These are phyloP conservation scores for Drosophila pullipes DNA, from an alignment of 2,888 invertebrate genomes.

Conservation along the genomic window DNA sequence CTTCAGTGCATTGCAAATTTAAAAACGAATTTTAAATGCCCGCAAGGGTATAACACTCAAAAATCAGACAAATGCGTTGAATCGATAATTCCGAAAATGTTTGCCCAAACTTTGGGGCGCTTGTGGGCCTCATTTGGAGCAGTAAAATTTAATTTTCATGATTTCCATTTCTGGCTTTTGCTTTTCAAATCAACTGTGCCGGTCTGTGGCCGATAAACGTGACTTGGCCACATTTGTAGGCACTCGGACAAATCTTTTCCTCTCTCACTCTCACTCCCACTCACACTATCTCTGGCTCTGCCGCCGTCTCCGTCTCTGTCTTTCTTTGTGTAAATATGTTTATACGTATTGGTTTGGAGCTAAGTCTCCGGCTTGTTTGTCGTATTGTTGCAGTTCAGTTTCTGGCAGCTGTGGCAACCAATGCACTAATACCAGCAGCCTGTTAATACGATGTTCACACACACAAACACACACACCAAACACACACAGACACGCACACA, in stretches of 20 bases:
- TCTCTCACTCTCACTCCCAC: not conserved
- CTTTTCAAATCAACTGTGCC: constrained; percentile 20
- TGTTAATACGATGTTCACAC: constrained; percentile 1
- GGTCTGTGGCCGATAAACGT: constrained; percentile 71
- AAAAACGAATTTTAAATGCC: not conserved
- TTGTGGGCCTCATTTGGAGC: not conserved
- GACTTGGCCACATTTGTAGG: constrained; percentile 68
- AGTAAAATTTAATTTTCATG: constrained; percentile 25
- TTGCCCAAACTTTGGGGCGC: not conserved
- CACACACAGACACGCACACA: not conserved
- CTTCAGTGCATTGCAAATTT: not conserved
- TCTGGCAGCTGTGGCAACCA: constrained; percentile 46
- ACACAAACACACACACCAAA: not conserved
- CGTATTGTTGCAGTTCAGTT: constrained; percentile 50
- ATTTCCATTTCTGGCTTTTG: constrained; percentile 8
- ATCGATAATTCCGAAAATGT: constrained; percentile 15
- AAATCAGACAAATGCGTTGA: constrained; percentile 5
- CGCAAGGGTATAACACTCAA: not conserved
- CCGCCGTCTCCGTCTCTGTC: not conserved
- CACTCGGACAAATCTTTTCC: constrained; percentile 28
- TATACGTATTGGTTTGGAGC: constrained; percentile 22
- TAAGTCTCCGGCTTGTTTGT: constrained; percentile 30
- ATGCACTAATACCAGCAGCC: constrained; percentile 50
- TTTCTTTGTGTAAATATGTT: constrained; percentile 38
- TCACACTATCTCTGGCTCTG: not conserved